Base-by-base conservation (phyloP, 1,140 invertebrate genomes). In the Cecropterus lyciades region DNA sequence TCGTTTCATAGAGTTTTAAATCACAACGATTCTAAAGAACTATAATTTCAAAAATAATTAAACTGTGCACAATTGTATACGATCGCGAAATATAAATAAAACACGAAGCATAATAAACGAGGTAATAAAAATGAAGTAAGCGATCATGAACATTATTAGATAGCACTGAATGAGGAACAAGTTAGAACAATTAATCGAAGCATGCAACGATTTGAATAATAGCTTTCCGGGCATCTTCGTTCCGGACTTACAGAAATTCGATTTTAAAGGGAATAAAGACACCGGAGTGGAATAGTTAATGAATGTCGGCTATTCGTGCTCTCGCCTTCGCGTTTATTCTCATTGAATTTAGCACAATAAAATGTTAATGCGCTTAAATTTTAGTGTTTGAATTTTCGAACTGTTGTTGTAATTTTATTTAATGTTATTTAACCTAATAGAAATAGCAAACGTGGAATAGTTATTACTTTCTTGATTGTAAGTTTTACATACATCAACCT, bases 161-260 rank as follows among this genome's bases (percentile, higher is more conserved):
- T 33, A 56, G 37, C 37, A 24, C 16, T 24, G 53, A 43, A n/a
- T n/a, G n/a, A 42, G 16, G 53, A 56, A 42, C 52, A 55, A 55
- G 33, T 42, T 8, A 16, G 37, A 55, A 56, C 53, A 56, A 56
- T 56, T 56, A 56, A 56, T 56, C 53, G 53, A 56, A 43, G 53
- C 53, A 56, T 56, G 53, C 53, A 56, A 56, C 53, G 53, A 56
- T 56, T 56, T 56, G 53, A 56, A 56, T 56, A 56, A 56, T 56
- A 16, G 40, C 53, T 56, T 56, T n/a, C 37, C 17, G 11, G 20
- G 37, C 53, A 33, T 56, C 53, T 55, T 27, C 37, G 10, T 40
- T 43, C 37, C 53, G 15, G 46, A 20, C 46, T 42, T 24, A 37
- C n/a, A 43, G 53, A 56, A 56, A 56, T 56, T 27, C 40, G 33